Conservation (phyloP, 2,888 invertebrate genomes). For the Strigamia crassipes region DNA sequence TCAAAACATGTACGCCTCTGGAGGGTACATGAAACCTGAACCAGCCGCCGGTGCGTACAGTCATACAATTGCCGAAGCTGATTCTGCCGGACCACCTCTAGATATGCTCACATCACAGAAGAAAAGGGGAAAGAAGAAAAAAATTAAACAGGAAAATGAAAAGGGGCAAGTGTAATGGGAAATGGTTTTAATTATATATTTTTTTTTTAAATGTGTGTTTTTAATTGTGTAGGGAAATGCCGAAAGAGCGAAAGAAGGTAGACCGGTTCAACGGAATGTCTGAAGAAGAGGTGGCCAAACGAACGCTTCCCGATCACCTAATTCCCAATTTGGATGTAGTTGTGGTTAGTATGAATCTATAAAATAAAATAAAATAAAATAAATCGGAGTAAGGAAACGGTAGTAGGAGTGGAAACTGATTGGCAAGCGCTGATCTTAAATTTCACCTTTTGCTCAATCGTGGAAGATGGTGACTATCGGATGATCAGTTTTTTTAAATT, state of each 20-base stretch:
- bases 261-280: constrained; percentile 95
- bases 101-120: constrained; percentile 42
- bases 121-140: constrained; percentile 47
- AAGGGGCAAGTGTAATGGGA: constrained; percentile 17
- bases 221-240: constrained; percentile 58
- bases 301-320: constrained; percentile 93
- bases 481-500: too few species aligned
- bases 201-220: background rate
- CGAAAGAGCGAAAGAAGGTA: constrained; percentile 89
- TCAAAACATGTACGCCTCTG: constrained; percentile 15
- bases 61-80: constrained; percentile 45
- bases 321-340: constrained; percentile 93
- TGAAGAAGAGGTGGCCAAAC: constrained; percentile 92
- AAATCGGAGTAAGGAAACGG: too few species aligned
- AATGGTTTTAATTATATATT: background rate
- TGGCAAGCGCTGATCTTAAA: too few species aligned
- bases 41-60: constrained; percentile 37
- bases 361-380: too few species aligned
- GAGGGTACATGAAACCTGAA: constrained; percentile 30
- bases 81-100: constrained; percentile 23
- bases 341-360: constrained; percentile 78
- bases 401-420: too few species aligned
- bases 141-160: constrained; percentile 46
- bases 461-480: too few species aligned
- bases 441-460: too few species aligned